A percentile compares a stretch with the other conserved stretches of the same genome.
Evolutionary conservation across 1,140 invertebrate genomes (phyloP).

Genomic region (Ooceraea biroi): DNA sequence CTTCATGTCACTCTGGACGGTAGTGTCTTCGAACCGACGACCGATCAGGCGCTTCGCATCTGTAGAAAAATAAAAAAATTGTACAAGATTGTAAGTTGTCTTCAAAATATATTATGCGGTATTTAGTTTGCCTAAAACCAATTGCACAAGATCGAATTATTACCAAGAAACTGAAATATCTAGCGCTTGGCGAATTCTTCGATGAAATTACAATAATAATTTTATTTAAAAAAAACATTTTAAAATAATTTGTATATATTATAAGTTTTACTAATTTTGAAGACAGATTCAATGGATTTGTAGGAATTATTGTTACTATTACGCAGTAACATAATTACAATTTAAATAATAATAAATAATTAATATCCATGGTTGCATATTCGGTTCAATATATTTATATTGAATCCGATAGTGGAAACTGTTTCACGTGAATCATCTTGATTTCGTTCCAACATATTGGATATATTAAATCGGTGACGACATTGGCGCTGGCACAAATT

Average conservation of each 20-base stretch:
- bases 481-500: conserved; percentile 38
- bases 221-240: background rate
- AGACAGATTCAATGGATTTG: background rate
- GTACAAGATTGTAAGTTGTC: conserved; percentile 30
- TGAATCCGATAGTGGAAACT: background rate
- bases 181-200: background rate
- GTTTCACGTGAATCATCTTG: conserved; percentile 24
- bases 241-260: background rate
- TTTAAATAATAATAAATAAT: background rate
- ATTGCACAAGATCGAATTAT: conserved; percentile 7
- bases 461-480: no score
- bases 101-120: background rate
- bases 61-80: conserved; percentile 68
- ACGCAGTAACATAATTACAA: background rate
- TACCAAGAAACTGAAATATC: background rate
- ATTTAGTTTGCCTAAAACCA: no score
- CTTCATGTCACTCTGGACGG: conserved; percentile 92
- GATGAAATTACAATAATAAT: background rate
- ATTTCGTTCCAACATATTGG: conserved; percentile 12
- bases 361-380: background rate
- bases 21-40: conserved; percentile 88
- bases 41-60: conserved; percentile 87
- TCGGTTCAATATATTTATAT: background rate
- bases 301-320: conserved; percentile 11
- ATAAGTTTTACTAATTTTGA: conserved; percentile 3